Evolutionary conservation across 2,797 vertebrate genomes (phyloP).

Genomic region (Cyclopterus lumpus): DNA sequence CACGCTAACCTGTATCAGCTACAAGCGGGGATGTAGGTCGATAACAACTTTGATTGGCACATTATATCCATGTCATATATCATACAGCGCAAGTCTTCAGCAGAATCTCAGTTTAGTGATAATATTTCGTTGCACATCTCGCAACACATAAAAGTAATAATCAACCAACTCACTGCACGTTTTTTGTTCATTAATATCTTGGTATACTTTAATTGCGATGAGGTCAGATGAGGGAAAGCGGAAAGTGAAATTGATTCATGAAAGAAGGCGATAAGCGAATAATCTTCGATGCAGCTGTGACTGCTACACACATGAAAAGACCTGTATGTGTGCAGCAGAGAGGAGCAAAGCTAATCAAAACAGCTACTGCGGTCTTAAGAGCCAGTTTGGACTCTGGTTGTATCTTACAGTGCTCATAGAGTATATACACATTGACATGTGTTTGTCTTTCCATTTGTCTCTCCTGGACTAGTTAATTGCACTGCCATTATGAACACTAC

Average conservation of each 20-base stretch:
- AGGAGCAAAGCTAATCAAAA: slow-evolving; percentile 45
- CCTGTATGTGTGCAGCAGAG: slow-evolving; percentile 31
- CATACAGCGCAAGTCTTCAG: slow-evolving; percentile 65
- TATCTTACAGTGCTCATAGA: slow-evolving; percentile 17
- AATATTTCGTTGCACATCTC: slow-evolving; percentile 46
- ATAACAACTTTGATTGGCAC: slow-evolving; percentile 72
- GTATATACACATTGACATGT: slow-evolving; percentile 6
- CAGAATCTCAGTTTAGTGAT: slow-evolving; percentile 35
- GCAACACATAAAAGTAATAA: slow-evolving; percentile 54
- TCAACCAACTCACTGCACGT: slow-evolving; percentile 50
- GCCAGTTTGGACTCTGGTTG: slow-evolving; percentile 32
- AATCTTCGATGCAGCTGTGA: slow-evolving; percentile 23
- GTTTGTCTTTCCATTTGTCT: slow-evolving; percentile 23
- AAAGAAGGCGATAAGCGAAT: slow-evolving; percentile 37
- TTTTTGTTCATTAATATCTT: slow-evolving; percentile 35
- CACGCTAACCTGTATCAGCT: slow-evolving; percentile 71
- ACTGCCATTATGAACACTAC: slow-evolving; percentile 32
- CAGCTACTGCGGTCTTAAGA: slow-evolving; percentile 34
- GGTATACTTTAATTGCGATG: slow-evolving; percentile 41
- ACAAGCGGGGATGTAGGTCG: slow-evolving; percentile 65
- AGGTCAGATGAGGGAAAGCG: slow-evolving; percentile 49
- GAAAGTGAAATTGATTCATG: slow-evolving; percentile 39
- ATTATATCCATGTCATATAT: slow-evolving; percentile 67
- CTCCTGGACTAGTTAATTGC: slow-evolving; percentile 12
- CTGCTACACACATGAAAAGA: slow-evolving; percentile 41